Base-by-base conservation (phyloP, 2,797 vertebrate genomes). In the Manis crassicaudata region DNA sequence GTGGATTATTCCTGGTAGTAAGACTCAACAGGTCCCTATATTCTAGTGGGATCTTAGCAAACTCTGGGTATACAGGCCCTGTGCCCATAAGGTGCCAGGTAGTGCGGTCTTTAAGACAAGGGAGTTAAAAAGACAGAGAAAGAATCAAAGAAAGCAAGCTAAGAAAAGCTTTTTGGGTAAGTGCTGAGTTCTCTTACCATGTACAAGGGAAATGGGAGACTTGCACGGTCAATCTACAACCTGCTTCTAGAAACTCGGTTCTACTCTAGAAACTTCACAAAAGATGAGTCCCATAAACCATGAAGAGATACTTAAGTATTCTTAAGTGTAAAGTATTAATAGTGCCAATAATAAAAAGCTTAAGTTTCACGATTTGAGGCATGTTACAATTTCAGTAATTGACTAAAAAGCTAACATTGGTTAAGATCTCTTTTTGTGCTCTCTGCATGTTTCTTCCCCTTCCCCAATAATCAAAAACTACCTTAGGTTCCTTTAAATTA, bases 401-500 rank as follows among this genome's bases (percentile, higher is more conserved):
- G 60, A 92, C 27, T 5, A 63, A 43, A 77, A 88, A n/a, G 17
- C 81, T 63, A 92, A 73, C 4, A 70, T 1, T 93, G 1, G 20
- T 10, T 83, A 83, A 76, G n/a, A 75, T 54, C 21, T 77, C 29
- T n/a, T 65, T 91, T 73, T 90, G 50, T 18, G 60, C 76, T 84
- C 56, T 89, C 35, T 60, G 32, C 56, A 23, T 54, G 43, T 50
- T 86, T 93, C 20, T 16, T 89, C 60, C 50, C 18, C 5, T 60
- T 10, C 13, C 25, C 67, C 13, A 77, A 91, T 46, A 96, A 96
- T 13, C 16, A 76, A 94, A 97, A 89, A 21, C 40, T 27, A 81
- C 40, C 27, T 40, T 37, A 52, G 23, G 50, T 88, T 79, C 93
- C 46, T 82, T 82, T 92, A 81, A 68, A 72, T 67, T 60, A 72